These are phyloP conservation scores for Cheilosia grossa DNA, from an alignment of 2,888 invertebrate species.

Conservation along the genomic window DNA sequence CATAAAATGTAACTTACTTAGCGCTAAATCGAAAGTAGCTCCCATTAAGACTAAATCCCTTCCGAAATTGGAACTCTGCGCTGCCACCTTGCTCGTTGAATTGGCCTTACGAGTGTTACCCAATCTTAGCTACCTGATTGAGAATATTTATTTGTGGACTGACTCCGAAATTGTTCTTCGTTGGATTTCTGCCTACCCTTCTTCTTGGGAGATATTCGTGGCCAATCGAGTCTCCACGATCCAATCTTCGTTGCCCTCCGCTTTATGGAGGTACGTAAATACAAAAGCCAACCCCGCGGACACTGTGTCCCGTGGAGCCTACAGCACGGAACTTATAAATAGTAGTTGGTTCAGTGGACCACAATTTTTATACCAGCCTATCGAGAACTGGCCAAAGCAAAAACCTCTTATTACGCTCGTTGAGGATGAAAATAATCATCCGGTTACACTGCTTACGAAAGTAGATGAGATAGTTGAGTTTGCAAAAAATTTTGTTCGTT, in stretches of 20 bases:
- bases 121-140: constrained; percentile 57
- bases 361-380: neutral
- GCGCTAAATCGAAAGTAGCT: constrained; percentile 52
- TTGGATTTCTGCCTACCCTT: constrained; percentile 53
- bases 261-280: constrained; percentile 77
- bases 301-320: constrained; percentile 77
- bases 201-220: constrained; percentile 53
- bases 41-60: constrained; percentile 70
- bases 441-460: neutral
- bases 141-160: constrained; percentile 64
- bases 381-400: neutral
- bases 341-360: too few relatives aligned
- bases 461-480: neutral
- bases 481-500: neutral
- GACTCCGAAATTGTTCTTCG: constrained; percentile 68
- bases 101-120: too few relatives aligned
- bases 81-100: too few relatives aligned
- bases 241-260: constrained; percentile 69
- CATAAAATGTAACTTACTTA: constrained; percentile 5
- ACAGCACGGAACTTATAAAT: too few relatives aligned
- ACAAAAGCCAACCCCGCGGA: constrained; percentile 78
- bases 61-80: constrained; percentile 76
- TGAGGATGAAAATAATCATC: neutral
- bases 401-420: too few relatives aligned
- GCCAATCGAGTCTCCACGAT: constrained; percentile 78